Evolutionary conservation across 2,797 vertebrate genomes (phyloP).

Genomic region (Loris lydekkerianus): DNA sequence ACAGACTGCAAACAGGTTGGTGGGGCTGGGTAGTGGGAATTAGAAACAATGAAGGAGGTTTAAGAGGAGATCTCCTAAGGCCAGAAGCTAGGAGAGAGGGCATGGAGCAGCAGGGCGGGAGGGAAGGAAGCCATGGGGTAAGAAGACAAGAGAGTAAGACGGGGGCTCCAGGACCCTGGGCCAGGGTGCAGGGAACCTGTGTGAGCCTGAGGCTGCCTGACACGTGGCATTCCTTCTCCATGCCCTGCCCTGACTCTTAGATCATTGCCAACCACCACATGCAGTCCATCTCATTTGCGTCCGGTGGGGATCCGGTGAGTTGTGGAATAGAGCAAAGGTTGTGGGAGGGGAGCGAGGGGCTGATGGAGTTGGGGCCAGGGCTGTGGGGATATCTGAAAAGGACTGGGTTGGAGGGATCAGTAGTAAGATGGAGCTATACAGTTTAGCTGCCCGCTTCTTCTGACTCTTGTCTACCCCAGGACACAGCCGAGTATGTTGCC

Average conservation of each 20-base stretch:
- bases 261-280: conserved; percentile 99
- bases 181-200: not conserved
- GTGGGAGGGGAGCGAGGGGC: not conserved
- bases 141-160: not conserved
- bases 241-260: conserved; percentile 87
- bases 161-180: not conserved
- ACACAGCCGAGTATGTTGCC: conserved; percentile 98
- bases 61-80: not conserved
- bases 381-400: not conserved
- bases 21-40: fast-evolving
- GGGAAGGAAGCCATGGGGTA: not conserved
- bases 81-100: not conserved
- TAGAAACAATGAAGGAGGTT: not conserved
- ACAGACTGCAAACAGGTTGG: conserved; percentile 98
- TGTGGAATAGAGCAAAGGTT: fast-evolving
- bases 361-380: not conserved
- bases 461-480: conserved; percentile 87
- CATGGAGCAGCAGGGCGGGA: not conserved
- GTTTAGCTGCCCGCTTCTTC: not conserved
- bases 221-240: not conserved
- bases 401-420: not conserved
- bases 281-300: conserved; percentile 99
- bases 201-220: not conserved
- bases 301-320: conserved; percentile 99
- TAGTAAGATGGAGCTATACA: not conserved